Evolutionary conservation across 2,888 invertebrate genomes (phyloP).

Genomic region (Candidula unifasciata): DNA sequence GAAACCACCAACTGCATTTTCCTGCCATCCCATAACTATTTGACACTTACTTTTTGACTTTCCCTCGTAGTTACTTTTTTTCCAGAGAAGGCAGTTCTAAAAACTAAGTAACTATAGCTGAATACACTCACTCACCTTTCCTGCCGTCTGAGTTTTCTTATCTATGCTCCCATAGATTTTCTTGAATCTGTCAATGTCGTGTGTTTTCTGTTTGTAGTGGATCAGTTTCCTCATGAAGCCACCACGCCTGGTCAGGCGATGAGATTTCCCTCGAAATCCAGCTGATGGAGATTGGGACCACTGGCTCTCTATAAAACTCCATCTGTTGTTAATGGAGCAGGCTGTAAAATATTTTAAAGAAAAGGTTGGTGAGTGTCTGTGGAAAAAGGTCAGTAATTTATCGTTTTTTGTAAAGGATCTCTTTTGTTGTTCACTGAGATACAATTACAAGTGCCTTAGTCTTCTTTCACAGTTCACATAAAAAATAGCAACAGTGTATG

Average conservation of each 20-base stretch:
- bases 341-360: constrained; percentile 3
- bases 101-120: not conserved
- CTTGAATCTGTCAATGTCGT: constrained; percentile 47
- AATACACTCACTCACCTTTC: constrained; percentile 32
- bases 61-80: too few relatives aligned
- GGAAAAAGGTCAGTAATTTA: too few relatives aligned
- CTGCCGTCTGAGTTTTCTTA: constrained; percentile 23
- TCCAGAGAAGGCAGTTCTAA: too few relatives aligned
- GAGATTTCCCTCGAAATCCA: constrained; percentile 61
- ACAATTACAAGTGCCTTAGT: too few relatives aligned
- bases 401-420: too few relatives aligned
- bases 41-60: too few relatives aligned
- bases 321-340: constrained; percentile 81
- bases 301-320: constrained; percentile 94
- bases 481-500: too few relatives aligned
- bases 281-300: constrained; percentile 79
- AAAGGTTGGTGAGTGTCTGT: too few relatives aligned
- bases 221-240: constrained; percentile 40
- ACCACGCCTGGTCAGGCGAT: constrained; percentile 65
- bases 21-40: too few relatives aligned
- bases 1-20: too few relatives aligned
- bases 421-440: too few relatives aligned
- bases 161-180: constrained; percentile 36
- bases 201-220: constrained; percentile 40
- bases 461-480: too few relatives aligned